phyloP scores from a whole-genome alignment of 2,888 invertebrate species.

The Phragmatobia fuliginosa region DNA sequence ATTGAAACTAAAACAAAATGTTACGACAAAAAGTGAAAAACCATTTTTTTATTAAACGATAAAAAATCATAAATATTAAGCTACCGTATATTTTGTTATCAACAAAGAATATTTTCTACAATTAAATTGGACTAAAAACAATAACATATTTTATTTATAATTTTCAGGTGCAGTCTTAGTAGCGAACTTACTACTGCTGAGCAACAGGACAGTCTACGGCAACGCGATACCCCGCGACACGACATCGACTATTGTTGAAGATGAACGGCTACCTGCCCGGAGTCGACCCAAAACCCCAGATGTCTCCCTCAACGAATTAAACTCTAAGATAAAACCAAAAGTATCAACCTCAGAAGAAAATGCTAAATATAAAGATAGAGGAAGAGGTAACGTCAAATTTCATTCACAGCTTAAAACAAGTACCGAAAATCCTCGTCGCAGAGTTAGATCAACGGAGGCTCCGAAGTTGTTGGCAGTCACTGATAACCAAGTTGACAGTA shows the following conservation, averaged over 20 bases:
- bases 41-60: too few species aligned
- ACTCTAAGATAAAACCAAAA: slow-evolving; percentile 59
- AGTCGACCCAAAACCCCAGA: slow-evolving; percentile 68
- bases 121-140: too few species aligned
- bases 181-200: slow-evolving; percentile 79
- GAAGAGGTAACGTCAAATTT: slow-evolving; percentile 69
- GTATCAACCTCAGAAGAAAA: slow-evolving; percentile 79
- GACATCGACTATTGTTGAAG: slow-evolving; percentile 63
- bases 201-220: slow-evolving; percentile 70
- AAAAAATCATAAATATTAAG: too few species aligned
- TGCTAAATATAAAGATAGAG: slow-evolving; percentile 81
- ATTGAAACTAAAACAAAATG: too few species aligned
- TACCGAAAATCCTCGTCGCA: slow-evolving; percentile 63
- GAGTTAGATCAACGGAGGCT: slow-evolving; percentile 62
- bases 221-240: slow-evolving; percentile 70
- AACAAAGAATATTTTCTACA: too few species aligned
- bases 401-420: slow-evolving; percentile 63
- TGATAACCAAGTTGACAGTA: slow-evolving; percentile 78
- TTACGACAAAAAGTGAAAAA: too few species aligned
- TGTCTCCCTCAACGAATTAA: slow-evolving; percentile 76
- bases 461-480: slow-evolving; percentile 73
- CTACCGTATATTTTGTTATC: too few species aligned
- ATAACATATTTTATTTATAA: neutral
- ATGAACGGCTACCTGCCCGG: slow-evolving; percentile 58
- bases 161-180: slow-evolving; percentile 83